phyloP scores from a whole-genome alignment of 2,113 vertebrate species.

The Lepus europaeus region DNA sequence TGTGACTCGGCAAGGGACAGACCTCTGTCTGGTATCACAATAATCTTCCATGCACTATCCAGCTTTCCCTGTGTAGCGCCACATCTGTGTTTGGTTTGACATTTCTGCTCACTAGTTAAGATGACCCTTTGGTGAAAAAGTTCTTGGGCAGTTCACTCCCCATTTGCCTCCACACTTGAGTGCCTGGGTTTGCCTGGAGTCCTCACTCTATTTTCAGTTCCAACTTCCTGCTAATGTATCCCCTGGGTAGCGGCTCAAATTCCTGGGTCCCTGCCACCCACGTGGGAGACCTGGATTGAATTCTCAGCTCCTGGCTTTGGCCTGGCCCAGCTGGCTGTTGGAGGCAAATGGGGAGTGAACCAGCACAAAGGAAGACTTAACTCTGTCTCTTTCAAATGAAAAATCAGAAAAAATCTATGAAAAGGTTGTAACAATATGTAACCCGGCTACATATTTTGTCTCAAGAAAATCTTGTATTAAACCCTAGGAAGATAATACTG shows the following conservation, averaged over 20 bases:
- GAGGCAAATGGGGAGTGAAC: too few relatives aligned
- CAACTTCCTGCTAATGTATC: too few relatives aligned
- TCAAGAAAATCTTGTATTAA: conserved; percentile 30
- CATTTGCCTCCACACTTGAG: too few relatives aligned
- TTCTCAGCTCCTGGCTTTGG: too few relatives aligned
- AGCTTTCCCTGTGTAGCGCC: not conserved
- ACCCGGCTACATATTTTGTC: not conserved
- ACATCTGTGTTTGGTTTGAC: not conserved
- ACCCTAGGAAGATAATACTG: not conserved
- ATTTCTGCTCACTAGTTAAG: not conserved
- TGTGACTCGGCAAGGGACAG: not conserved
- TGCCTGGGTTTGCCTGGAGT: too few relatives aligned
- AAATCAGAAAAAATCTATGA: not conserved
- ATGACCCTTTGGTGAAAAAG: not conserved
- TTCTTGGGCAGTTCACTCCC: not conserved
- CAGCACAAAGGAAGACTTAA: too few relatives aligned
- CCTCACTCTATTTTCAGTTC: too few relatives aligned
- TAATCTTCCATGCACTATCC: not conserved
- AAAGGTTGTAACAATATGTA: not conserved
- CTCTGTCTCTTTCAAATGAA: too few relatives aligned
- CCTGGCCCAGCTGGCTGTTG: too few relatives aligned
- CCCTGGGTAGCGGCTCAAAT: too few relatives aligned
- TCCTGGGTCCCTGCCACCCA: too few relatives aligned
- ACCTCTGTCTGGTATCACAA: not conserved
- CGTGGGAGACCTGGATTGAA: too few relatives aligned